These are phyloP conservation scores for Sternarchorhynchus goeldii DNA, from an alignment of 2,797 vertebrate species.

Conservation along the genomic window DNA sequence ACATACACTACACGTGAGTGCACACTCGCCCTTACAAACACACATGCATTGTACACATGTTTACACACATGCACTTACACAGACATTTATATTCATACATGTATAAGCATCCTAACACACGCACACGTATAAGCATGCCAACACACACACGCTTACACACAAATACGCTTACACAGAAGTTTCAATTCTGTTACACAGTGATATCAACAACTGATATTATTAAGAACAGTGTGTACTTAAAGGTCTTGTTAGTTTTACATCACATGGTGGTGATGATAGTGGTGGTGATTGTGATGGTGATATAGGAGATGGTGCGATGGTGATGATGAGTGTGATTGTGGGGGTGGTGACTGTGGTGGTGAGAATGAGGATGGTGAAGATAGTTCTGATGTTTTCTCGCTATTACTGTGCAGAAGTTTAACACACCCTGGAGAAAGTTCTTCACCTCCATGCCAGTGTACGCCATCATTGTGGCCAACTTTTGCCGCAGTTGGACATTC, in stretches of 20 bases:
- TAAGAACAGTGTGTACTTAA: too few relatives aligned
- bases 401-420: conserved; percentile 81
- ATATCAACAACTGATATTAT: too few relatives aligned
- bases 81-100: background rate
- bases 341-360: background rate
- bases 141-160: too few relatives aligned
- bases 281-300: too few relatives aligned
- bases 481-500: conserved; percentile 95
- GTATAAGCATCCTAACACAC: too few relatives aligned
- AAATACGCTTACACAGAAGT: too few relatives aligned
- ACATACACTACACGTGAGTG: background rate
- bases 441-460: conserved; percentile 95
- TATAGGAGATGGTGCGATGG: too few relatives aligned
- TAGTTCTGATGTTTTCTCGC: background rate
- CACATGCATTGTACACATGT: background rate
- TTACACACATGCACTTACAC: background rate
- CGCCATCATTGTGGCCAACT: conserved; percentile 93
- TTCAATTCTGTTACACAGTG: too few relatives aligned
- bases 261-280: too few relatives aligned
- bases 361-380: background rate
- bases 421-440: conserved; percentile 87
- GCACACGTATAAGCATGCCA: too few relatives aligned
- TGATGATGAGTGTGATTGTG: background rate
- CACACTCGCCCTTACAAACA: too few relatives aligned
- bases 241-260: too few relatives aligned